Evolutionary conservation across 37 sponge, comb jelly and placozoan species (phyloP).

Genomic region (Tethya wilhelma): DNA sequence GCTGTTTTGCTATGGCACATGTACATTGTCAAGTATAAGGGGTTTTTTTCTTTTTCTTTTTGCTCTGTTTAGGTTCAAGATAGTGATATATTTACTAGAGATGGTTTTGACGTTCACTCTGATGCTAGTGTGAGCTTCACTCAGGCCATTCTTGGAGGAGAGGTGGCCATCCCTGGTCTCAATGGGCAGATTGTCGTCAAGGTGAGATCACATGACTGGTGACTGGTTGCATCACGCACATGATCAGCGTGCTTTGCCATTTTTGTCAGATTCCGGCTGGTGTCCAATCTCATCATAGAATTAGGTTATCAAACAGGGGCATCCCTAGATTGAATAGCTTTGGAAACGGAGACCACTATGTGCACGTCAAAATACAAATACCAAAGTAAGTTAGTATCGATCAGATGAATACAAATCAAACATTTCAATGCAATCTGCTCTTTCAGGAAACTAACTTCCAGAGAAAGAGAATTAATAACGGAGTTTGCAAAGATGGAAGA

Average conservation of each 20-base stretch:
- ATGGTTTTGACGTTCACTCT: constrained; percentile 89
- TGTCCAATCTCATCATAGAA: constrained; percentile 84
- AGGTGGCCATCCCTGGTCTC: constrained; percentile 71
- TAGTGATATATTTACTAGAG: constrained; percentile 70
- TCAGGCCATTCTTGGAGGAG: constrained; percentile 90
- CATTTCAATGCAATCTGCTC: background rate
- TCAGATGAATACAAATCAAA: background rate
- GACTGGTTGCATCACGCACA: background rate
- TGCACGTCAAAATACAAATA: constrained; percentile 84
- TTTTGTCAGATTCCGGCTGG: constrained; percentile 84
- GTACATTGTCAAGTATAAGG: background rate
- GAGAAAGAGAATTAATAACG: constrained; percentile 47
- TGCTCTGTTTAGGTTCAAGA: constrained; percentile 48
- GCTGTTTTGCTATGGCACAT: background rate
- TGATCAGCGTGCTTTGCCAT: background rate
- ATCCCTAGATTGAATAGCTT: constrained; percentile 77
- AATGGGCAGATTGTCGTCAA: constrained; percentile 81
- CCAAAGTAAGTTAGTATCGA: constrained; percentile 68
- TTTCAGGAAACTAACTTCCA: constrained; percentile 48
- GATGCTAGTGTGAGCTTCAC: constrained; percentile 73
- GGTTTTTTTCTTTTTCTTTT: no score
- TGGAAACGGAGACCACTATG: constrained; percentile 91
- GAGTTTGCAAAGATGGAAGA: constrained; percentile 62
- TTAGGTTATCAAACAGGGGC: constrained; percentile 78
- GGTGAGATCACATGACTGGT: constrained; percentile 29